Base-by-base conservation (phyloP, 2,888 invertebrate species). In the Cabera pusaria region DNA sequence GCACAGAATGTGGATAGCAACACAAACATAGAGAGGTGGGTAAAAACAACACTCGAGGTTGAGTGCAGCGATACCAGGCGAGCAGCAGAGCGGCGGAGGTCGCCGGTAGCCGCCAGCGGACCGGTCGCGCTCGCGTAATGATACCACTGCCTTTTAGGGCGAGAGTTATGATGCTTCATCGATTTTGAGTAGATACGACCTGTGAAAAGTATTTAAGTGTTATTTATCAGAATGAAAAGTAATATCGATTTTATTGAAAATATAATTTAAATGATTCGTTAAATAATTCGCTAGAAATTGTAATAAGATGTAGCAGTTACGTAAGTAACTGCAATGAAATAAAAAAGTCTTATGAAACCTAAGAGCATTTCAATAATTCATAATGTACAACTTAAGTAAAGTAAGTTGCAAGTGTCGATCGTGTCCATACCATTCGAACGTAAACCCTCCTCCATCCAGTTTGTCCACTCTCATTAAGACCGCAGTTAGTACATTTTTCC, bases 401-500 rank as follows among this genome's bases (percentile, higher is more conserved):
- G n/a, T n/a, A n/a, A n/a, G n/a, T n/a, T n/a, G n/a, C n/a, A 16
- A 14, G 5, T 2, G 9, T 10, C 2, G 11, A 32, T 14, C 61
- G 37, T 61, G 57, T 85, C 86, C 73, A 65, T 26, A 53, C 27
- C 42, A 66, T 44, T 45, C 66, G 44, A 52, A 48, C 57, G 49
- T 37, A 45, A 64, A 76, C 75, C 79, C 80, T 80, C 66, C 60
- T 57, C 57, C 65, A 72, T 78, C 87, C 84, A 80, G 87, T 87
- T 87, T 86, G 83, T 86, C 86, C 85, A 86, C 82, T 85, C 85
- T 87, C 86, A 86, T 87, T 88, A 86, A 82, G 83, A 84, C 79
- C 67, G 77, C 69, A 61, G 69, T 73, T 71, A 71, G 71, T 69
- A 67, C 72, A 73, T 85, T 82, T 84, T 83, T 83, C 73, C 78